A percentile compares a stretch with the other conserved stretches of the same genome.
phyloP scores from a whole-genome alignment of 92 coral and sea anemone species.

The Pocillopora meandrina region DNA sequence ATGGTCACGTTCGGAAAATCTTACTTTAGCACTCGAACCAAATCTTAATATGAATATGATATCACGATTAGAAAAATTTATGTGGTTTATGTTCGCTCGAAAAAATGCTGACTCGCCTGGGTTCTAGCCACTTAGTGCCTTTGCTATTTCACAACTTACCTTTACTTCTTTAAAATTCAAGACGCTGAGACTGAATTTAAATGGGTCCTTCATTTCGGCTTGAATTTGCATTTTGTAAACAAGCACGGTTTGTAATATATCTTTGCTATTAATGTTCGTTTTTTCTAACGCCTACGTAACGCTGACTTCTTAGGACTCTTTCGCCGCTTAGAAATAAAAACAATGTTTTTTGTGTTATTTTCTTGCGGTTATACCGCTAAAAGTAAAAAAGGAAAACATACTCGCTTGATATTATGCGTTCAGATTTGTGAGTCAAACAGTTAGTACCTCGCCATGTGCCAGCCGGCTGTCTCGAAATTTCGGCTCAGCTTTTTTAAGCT shows the following conservation, averaged over 20 bases:
- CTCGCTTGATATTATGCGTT: no score
- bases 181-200: conserved; percentile 45
- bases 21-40: neutral
- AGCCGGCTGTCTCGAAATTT: no score
- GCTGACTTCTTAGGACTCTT: conserved; percentile 3
- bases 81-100: neutral
- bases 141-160: conserved; percentile 29
- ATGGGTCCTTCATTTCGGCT: conserved; percentile 44
- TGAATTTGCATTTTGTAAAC: conserved; percentile 71
- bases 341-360: neutral
- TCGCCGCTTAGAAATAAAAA: neutral
- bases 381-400: no score
- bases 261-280: neutral
- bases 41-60: neutral
- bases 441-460: no score
- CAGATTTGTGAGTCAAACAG: no score
- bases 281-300: conserved; percentile 27
- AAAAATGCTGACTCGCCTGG: no score
- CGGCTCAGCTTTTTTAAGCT: no score
- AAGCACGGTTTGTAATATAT: conserved; percentile 19
- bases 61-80: neutral
- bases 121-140: neutral
- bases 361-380: neutral
- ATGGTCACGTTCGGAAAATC: neutral
- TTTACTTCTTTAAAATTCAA: conserved; percentile 24